These are phyloP conservation scores for Drosophila emarginata DNA, from an alignment of 2,888 invertebrate species.

Conservation along the genomic window DNA sequence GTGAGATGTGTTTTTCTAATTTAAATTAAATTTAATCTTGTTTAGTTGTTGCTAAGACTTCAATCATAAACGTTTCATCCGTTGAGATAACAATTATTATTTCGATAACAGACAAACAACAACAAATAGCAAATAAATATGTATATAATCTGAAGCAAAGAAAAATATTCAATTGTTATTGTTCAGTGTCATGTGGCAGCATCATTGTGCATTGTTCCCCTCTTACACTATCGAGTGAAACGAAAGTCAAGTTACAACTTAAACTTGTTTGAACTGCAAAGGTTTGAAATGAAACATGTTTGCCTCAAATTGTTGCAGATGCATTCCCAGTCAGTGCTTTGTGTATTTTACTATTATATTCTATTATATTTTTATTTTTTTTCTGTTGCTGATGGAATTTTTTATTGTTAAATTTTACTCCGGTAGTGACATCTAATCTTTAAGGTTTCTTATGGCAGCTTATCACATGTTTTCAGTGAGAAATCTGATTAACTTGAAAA, in stretches of 20 bases:
- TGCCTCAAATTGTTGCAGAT: slow-evolving; percentile 7
- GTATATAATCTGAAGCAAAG: slow-evolving; percentile 14
- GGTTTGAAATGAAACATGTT: neutral
- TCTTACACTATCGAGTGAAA: neutral
- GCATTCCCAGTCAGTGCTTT: slow-evolving; percentile 30
- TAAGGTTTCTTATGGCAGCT: slow-evolving; percentile 15
- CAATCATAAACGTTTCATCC: slow-evolving; percentile 48
- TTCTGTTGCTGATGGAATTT: neutral
- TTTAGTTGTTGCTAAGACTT: slow-evolving; percentile 37
- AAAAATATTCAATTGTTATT: slow-evolving; percentile 6
- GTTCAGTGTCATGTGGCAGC: neutral
- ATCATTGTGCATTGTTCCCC: neutral
- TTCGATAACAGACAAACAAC: slow-evolving; percentile 49
- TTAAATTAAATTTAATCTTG: slow-evolving; percentile 3
- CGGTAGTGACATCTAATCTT: slow-evolving; percentile 24
- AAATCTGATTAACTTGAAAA: slow-evolving; percentile 43
- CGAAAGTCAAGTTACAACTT: slow-evolving; percentile 35
- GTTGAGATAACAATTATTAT: slow-evolving; percentile 59
- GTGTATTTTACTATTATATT: neutral
- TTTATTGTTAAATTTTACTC: slow-evolving; percentile 27
- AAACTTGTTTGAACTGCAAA: slow-evolving; percentile 18
- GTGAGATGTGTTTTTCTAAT: slow-evolving; percentile 33
- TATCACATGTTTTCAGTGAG: slow-evolving; percentile 33
- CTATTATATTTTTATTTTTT: neutral
- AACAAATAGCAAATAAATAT: slow-evolving; percentile 28